Conservation (phyloP, 2,113 vertebrate genomes). For the Damaliscus lunatus region DNA sequence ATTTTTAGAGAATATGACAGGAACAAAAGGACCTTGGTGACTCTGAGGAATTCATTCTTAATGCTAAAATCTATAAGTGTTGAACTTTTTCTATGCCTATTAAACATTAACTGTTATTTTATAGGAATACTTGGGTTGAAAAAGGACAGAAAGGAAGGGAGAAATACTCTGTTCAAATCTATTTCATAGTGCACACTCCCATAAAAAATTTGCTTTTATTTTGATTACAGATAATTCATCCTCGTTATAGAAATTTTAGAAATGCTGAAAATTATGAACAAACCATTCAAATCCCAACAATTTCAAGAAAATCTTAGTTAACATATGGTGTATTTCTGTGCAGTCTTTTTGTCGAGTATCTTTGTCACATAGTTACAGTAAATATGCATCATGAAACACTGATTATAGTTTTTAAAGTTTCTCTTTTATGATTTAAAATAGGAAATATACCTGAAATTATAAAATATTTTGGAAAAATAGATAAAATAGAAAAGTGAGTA, state of each 20-base stretch:
- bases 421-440: conserved; percentile 36
- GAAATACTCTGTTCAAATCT: not conserved
- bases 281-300: not conserved
- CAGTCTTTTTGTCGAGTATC: not conserved
- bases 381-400: not conserved
- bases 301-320: not conserved
- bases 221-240: not conserved
- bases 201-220: not conserved
- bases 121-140: not conserved
- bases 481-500: conserved; percentile 16
- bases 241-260: conserved; percentile 1
- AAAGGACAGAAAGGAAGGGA: not conserved
- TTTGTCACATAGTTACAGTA: not conserved
- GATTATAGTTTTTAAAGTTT: conserved; percentile 38
- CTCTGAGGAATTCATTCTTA: not conserved
- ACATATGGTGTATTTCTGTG: conserved; percentile 27
- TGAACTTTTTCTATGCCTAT: not conserved
- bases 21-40: not conserved
- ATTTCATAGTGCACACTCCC: not conserved
- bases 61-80: not conserved
- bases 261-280: conserved; percentile 5
- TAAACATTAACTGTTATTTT: not conserved
- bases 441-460: conserved; percentile 23
- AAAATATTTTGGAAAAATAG: conserved; percentile 53
- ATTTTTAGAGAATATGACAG: not conserved